Conservation (phyloP, 2,113 vertebrate genomes). For the Rhynchopsitta pachyrhyncha region DNA sequence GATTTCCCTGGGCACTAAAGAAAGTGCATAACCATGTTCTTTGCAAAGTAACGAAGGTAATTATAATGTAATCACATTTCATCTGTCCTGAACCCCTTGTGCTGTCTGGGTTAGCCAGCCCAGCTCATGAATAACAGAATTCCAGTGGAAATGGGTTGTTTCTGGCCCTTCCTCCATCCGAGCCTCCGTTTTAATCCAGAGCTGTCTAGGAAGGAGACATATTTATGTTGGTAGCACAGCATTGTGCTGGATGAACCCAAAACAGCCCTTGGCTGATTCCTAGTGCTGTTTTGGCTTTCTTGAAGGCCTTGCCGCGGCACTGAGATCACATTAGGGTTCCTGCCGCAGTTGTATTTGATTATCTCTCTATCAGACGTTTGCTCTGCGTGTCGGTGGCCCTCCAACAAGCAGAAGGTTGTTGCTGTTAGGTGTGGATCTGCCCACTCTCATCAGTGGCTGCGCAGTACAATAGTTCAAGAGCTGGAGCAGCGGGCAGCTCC, state of each 20-base stretch:
- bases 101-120: not conserved
- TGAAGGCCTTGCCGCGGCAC: not conserved
- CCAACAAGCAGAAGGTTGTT: not conserved
- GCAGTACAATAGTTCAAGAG: not conserved
- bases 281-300: not conserved
- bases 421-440: not conserved
- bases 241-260: not conserved
- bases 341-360: not conserved
- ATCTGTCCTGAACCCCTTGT: not conserved
- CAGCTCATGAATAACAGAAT: not conserved
- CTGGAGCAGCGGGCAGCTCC: not conserved
- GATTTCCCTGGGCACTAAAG: conserved; percentile 44
- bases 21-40: conserved; percentile 48
- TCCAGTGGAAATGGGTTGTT: not conserved
- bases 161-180: not conserved
- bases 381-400: not conserved
- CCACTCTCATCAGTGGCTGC: not conserved
- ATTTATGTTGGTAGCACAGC: not conserved
- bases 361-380: not conserved
- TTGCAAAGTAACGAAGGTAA: conserved; percentile 10
- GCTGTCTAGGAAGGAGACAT: not conserved
- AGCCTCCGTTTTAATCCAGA: not conserved
- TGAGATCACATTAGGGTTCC: not conserved
- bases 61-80: conserved; percentile 1
- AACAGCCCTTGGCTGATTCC: not conserved